These are phyloP conservation scores for Oeneis ivallda DNA, from an alignment of 2,888 invertebrate species.

Conservation along the genomic window DNA sequence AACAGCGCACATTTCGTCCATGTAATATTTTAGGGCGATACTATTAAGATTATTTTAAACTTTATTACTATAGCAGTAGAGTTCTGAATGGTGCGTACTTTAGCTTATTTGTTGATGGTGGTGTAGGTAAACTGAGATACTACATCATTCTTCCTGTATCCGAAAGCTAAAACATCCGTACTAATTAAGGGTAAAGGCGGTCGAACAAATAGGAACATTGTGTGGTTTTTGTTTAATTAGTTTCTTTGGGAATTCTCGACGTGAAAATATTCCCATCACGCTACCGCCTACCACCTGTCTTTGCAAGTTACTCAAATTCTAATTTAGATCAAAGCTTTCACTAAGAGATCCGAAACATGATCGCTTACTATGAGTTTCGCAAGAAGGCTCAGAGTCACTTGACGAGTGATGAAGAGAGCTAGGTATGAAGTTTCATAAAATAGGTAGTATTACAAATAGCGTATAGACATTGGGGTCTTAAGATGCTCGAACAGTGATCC, in stretches of 20 bases:
- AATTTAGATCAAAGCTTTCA: too few relatives aligned
- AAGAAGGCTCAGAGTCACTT: too few relatives aligned
- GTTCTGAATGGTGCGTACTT: neutral
- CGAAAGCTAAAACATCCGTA: slow-evolving; percentile 23
- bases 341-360: too few relatives aligned
- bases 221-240: slow-evolving; percentile 19
- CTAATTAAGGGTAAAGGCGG: slow-evolving; percentile 27
- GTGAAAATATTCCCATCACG: slow-evolving; percentile 1
- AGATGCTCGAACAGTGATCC: too few relatives aligned
- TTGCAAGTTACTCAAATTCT: too few relatives aligned
- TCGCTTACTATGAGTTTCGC: too few relatives aligned
- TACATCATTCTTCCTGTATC: slow-evolving; percentile 25
- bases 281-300: neutral
- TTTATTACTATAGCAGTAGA: neutral
- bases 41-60: neutral
- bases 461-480: too few relatives aligned
- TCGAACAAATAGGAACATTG: slow-evolving; percentile 6
- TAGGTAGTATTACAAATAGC: too few relatives aligned
- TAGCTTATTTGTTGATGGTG: neutral
- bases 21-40: slow-evolving; percentile 10
- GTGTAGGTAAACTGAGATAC: slow-evolving; percentile 11
- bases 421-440: too few relatives aligned
- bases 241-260: slow-evolving; percentile 10
- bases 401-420: too few relatives aligned
- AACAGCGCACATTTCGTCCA: slow-evolving; percentile 1